phyloP scores from a whole-genome alignment of 2,888 invertebrate species.

The Zeuzera pyrina region DNA sequence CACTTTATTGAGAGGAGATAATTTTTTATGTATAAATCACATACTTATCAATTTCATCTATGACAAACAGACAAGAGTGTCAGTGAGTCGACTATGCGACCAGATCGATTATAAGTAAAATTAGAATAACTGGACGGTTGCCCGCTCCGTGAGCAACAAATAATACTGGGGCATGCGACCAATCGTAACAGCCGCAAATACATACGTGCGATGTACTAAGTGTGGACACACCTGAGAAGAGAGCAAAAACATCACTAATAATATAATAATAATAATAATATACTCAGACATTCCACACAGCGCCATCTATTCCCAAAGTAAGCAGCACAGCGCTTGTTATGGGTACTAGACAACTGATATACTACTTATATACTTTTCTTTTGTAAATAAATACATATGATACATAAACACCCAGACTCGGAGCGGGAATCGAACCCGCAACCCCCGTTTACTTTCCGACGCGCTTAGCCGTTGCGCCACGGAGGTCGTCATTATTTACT shows the following conservation, averaged over 20 bases:
- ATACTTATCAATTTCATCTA: constrained; percentile 30
- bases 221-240: constrained; percentile 48
- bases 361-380: too few species aligned
- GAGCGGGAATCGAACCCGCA: too few species aligned
- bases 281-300: too few species aligned
- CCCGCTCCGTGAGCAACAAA: constrained; percentile 64
- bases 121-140: constrained; percentile 73
- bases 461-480: too few species aligned
- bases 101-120: constrained; percentile 71
- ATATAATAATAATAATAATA: too few species aligned
- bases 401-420: too few species aligned
- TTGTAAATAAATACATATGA: too few species aligned
- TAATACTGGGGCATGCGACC: constrained; percentile 73
- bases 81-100: constrained; percentile 57
- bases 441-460: too few species aligned
- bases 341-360: too few species aligned
- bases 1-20: too few species aligned
- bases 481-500: not conserved
- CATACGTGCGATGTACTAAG: constrained; percentile 48
- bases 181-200: constrained; percentile 64
- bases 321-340: too few species aligned
- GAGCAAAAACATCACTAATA: not conserved
- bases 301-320: too few species aligned
- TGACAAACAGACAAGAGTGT: constrained; percentile 45
- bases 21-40: not conserved